Evolutionary conservation across 2,113 vertebrate species (phyloP).

Genomic region (Anarrhichthys ocellatus): DNA sequence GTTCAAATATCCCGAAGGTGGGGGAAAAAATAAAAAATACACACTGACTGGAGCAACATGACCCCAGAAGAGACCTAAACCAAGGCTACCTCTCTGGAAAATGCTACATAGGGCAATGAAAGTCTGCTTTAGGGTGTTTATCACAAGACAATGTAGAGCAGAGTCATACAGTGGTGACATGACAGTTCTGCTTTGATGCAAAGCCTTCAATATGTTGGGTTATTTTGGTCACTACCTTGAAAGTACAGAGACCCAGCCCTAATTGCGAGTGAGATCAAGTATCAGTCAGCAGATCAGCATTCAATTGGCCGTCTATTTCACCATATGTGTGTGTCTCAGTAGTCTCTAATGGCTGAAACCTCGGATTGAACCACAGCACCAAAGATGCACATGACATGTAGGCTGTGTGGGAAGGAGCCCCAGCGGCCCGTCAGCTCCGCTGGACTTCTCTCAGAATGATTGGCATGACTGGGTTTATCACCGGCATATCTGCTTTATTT

Average conservation of each 20-base stretch:
- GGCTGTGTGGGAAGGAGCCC: conserved; percentile 1
- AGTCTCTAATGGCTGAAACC: neutral
- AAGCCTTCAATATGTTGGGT: neutral
- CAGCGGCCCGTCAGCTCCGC: neutral
- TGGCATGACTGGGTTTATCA: conserved; percentile 47
- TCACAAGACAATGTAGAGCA: neutral
- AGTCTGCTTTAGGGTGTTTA: conserved; percentile 28
- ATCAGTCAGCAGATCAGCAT: conserved; percentile 4
- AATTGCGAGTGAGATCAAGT: conserved; percentile 3
- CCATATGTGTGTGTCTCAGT: conserved; percentile 21
- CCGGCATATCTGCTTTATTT: conserved; percentile 40
- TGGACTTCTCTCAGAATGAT: conserved; percentile 27
- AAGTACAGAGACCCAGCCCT: neutral
- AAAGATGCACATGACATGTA: conserved; percentile 4
- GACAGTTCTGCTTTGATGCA: conserved; percentile 31
- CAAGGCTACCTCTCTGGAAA: conserved; percentile 38
- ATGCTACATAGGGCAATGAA: conserved; percentile 23
- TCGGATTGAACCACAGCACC: conserved; percentile 10
- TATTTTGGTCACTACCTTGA: neutral
- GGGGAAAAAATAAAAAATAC: conserved; percentile 28
- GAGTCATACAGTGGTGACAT: neutral
- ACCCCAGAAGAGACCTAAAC: conserved; percentile 47
- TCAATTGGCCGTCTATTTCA: conserved; percentile 12
- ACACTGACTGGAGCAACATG: conserved; percentile 58
- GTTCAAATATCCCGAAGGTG: conserved; percentile 73